These are phyloP conservation scores for Bombus difficillimus DNA, from an alignment of 1,140 invertebrate species.

Conservation along the genomic window DNA sequence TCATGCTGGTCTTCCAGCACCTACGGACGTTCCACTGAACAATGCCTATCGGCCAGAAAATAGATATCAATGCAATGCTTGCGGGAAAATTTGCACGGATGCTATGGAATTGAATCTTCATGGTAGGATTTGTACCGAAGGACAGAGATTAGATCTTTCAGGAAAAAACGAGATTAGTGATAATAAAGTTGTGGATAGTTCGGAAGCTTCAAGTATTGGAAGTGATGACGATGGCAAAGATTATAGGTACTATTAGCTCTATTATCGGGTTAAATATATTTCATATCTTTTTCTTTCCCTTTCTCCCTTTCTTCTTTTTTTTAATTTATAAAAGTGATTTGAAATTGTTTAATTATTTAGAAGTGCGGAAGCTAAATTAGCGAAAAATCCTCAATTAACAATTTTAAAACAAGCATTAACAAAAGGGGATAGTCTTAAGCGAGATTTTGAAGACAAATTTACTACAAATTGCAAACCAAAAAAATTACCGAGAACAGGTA, in stretches of 20 bases:
- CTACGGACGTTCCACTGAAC: slow-evolving; percentile 64
- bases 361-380: slow-evolving; percentile 79
- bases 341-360: slow-evolving; percentile 18
- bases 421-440: slow-evolving; percentile 76
- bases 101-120: slow-evolving; percentile 79
- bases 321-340: neutral
- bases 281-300: too few relatives aligned
- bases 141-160: slow-evolving; percentile 55
- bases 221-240: slow-evolving; percentile 78
- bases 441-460: slow-evolving; percentile 72
- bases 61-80: slow-evolving; percentile 78
- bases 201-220: slow-evolving; percentile 76
- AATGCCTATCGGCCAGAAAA: slow-evolving; percentile 73
- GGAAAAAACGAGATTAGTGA: slow-evolving; percentile 57
- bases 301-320: neutral
- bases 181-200: slow-evolving; percentile 70
- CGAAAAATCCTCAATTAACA: slow-evolving; percentile 80
- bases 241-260: slow-evolving; percentile 52
- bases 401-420: slow-evolving; percentile 80
- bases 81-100: slow-evolving; percentile 77
- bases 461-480: slow-evolving; percentile 70
- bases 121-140: slow-evolving; percentile 73
- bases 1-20: slow-evolving; percentile 77
- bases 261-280: neutral
- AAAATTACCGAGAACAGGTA: slow-evolving; percentile 71